Conservation (phyloP, 2,797 vertebrate species). For the Molossus alvarezi region DNA sequence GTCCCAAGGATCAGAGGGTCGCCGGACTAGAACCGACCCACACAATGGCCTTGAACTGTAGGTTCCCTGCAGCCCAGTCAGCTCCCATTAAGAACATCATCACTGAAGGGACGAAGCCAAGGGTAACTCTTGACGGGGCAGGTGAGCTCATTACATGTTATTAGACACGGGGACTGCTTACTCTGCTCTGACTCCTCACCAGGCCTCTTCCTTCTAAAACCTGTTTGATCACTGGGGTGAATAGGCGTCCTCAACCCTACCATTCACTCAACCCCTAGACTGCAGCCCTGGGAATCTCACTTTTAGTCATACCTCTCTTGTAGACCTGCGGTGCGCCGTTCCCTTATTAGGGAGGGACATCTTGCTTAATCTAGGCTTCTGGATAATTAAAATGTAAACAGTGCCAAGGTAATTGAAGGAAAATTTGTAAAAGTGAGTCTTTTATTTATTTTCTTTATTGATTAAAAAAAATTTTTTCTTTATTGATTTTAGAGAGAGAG, state of each 20-base stretch:
- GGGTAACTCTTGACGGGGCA: not conserved
- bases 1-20: not conserved
- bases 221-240: not conserved
- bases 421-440: not conserved
- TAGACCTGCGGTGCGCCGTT: not conserved
- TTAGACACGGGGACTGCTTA: not conserved
- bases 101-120: not conserved
- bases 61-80: not conserved
- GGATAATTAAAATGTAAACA: not conserved
- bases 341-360: not conserved
- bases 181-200: not conserved
- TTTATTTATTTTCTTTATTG: not conserved
- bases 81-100: not conserved
- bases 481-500: too few species aligned
- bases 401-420: not conserved
- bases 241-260: not conserved
- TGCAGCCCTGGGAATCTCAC: not conserved
- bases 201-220: not conserved
- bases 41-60: not conserved
- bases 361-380: not conserved
- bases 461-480: too few species aligned
- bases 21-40: not conserved
- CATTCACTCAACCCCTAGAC: not conserved
- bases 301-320: not conserved
- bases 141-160: not conserved